Conservation (phyloP, 1,140 invertebrate species). For the Argopecten irradians region DNA sequence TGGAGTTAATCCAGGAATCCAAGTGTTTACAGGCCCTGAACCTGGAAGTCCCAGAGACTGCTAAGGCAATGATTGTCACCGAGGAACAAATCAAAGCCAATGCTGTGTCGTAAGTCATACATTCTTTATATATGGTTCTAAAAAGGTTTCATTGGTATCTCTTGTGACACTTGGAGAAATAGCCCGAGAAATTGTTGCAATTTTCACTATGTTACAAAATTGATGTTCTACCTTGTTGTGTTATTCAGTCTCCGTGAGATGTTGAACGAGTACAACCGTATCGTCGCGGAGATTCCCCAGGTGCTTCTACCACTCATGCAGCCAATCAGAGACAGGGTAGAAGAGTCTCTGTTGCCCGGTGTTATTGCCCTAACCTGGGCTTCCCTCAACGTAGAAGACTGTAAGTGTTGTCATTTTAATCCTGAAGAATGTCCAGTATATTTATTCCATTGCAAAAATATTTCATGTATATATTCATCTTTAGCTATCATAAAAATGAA, state of each 20-base stretch:
- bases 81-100: conserved; percentile 84
- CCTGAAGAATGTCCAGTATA: background rate
- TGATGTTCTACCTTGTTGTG: too few species aligned
- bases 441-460: background rate
- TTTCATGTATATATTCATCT: too few species aligned
- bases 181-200: too few species aligned
- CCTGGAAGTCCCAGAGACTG: conserved; percentile 89
- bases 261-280: conserved; percentile 70
- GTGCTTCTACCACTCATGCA: conserved; percentile 91
- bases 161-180: too few species aligned
- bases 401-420: conserved; percentile 78
- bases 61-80: conserved; percentile 88
- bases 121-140: too few species aligned
- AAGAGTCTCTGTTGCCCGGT: conserved; percentile 84
- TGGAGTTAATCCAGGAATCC: conserved; percentile 87
- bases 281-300: conserved; percentile 79
- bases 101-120: conserved; percentile 81
- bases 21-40: conserved; percentile 91
- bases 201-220: too few species aligned
- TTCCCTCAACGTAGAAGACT: conserved; percentile 86
- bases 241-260: conserved; percentile 72
- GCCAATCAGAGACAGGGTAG: conserved; percentile 83
- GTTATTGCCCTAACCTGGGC: conserved; percentile 89
- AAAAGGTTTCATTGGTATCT: too few species aligned
- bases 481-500: too few species aligned